Percentiles rank a stretch among this genome's conserved stretches.
Evolutionary conservation across 2,888 invertebrate species (phyloP).

Genomic region (Plusia festucae): DNA sequence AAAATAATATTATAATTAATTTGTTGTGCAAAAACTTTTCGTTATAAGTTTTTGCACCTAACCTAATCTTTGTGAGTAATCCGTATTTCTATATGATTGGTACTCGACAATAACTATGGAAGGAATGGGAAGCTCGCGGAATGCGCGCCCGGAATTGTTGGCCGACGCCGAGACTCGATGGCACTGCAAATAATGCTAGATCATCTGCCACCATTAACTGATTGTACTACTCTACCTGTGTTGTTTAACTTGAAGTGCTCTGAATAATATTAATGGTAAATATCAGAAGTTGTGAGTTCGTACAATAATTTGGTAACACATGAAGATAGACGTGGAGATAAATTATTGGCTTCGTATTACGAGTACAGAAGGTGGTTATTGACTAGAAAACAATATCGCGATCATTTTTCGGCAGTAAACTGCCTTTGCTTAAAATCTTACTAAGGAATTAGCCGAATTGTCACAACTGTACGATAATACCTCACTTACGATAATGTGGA

Average conservation of each 20-base stretch:
- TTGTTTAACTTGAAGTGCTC: neutral
- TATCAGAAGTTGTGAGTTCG: too few species aligned
- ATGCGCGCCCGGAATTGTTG: constrained; percentile 44
- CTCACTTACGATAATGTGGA: too few species aligned
- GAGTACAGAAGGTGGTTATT: too few species aligned
- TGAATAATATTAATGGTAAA: neutral
- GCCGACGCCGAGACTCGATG: constrained; percentile 64
- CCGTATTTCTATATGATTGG: constrained; percentile 17
- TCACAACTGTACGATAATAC: neutral
- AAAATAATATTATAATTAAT: neutral
- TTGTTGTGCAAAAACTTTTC: neutral
- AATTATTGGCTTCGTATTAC: too few species aligned
- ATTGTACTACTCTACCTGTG: constrained; percentile 60
- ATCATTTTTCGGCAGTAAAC: too few species aligned
- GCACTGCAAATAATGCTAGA: constrained; percentile 75
- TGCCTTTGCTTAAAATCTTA: too few species aligned
- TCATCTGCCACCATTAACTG: constrained; percentile 77
- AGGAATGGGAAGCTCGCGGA: constrained; percentile 25
- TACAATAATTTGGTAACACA: too few species aligned
- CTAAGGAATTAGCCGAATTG: too few species aligned
- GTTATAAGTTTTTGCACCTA: too few species aligned
- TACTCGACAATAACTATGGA: constrained; percentile 36
- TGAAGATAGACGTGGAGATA: too few species aligned
- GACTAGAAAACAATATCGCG: too few species aligned
- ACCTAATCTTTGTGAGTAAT: too few species aligned